These are phyloP conservation scores for Pomacea maculata DNA, from an alignment of 1,140 invertebrate species.

Conservation along the genomic window DNA sequence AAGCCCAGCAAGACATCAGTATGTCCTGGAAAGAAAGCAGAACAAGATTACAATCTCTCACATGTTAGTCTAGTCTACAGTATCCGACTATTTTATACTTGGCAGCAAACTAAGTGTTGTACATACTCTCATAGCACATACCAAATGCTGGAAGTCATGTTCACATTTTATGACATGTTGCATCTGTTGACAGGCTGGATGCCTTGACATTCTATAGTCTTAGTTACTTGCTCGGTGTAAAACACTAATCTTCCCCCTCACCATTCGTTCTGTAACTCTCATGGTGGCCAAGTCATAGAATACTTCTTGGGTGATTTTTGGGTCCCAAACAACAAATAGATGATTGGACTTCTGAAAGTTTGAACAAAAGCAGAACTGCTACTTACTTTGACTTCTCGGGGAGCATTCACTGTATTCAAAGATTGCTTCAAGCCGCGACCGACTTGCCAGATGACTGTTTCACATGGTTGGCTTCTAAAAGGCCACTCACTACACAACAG, in stretches of 20 bases:
- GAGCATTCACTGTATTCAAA: slow-evolving; percentile 91
- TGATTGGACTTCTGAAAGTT: neutral
- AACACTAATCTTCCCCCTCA: no score
- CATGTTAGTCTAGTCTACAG: no score
- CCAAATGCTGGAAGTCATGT: no score
- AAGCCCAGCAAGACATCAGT: slow-evolving; percentile 96
- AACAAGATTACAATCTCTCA: slow-evolving; percentile 22
- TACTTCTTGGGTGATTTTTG: neutral
- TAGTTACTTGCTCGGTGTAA: no score
- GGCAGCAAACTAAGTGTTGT: no score
- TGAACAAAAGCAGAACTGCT: neutral
- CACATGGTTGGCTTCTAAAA: slow-evolving; percentile 90
- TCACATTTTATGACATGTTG: neutral
- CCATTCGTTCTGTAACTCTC: neutral
- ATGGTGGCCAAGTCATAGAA: neutral
- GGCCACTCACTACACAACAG: slow-evolving; percentile 96
- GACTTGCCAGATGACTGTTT: slow-evolving; percentile 97
- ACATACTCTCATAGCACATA: no score
- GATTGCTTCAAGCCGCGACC: slow-evolving; percentile 96
- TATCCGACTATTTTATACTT: no score
- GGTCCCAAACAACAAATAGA: neutral
- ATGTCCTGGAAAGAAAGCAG: slow-evolving; percentile 79
- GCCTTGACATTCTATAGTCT: no score
- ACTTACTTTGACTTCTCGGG: slow-evolving; percentile 93
- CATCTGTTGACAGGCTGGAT: no score